These are phyloP conservation scores for Cheilosia grossa DNA, from an alignment of 2,888 invertebrate species.

Conservation along the genomic window DNA sequence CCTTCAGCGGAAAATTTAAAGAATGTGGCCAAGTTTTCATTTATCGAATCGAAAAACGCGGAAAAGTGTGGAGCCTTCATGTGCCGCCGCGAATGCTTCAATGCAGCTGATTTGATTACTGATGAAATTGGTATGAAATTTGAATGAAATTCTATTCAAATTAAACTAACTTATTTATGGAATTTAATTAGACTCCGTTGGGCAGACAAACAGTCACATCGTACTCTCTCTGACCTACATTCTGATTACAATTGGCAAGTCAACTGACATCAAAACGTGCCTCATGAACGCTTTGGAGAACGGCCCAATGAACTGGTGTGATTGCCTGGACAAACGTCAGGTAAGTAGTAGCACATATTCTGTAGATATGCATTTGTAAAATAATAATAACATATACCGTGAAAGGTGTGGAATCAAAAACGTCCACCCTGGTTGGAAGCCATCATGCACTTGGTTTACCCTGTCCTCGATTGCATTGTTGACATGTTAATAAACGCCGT, in stretches of 20 bases:
- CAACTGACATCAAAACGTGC: conserved; percentile 86
- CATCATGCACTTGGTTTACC: conserved; percentile 86
- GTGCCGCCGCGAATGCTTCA: conserved; percentile 87
- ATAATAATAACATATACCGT: not conserved
- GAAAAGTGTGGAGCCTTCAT: conserved; percentile 87
- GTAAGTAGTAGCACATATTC: conserved; percentile 78
- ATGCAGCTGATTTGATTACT: conserved; percentile 80
- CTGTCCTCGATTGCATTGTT: conserved; percentile 87
- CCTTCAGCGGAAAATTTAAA: conserved; percentile 82
- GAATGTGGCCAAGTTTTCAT: conserved; percentile 81
- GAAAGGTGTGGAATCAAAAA: conserved; percentile 91
- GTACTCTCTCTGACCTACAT: conserved; percentile 87
- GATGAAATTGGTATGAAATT: conserved; percentile 78
- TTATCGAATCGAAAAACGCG: conserved; percentile 79
- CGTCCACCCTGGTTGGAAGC: conserved; percentile 91
- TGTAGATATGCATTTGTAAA: not conserved
- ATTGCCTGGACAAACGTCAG: conserved; percentile 90
- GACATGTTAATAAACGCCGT: conserved; percentile 88
- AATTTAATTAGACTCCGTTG: conserved; percentile 81
- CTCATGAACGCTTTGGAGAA: conserved; percentile 87
- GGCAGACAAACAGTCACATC: conserved; percentile 85
- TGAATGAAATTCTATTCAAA: not conserved
- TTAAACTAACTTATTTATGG: conserved; percentile 5
- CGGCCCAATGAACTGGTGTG: conserved; percentile 86
- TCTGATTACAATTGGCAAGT: conserved; percentile 86